phyloP scores from a whole-genome alignment of 1,140 invertebrate species.

The Megalopta genalis region DNA sequence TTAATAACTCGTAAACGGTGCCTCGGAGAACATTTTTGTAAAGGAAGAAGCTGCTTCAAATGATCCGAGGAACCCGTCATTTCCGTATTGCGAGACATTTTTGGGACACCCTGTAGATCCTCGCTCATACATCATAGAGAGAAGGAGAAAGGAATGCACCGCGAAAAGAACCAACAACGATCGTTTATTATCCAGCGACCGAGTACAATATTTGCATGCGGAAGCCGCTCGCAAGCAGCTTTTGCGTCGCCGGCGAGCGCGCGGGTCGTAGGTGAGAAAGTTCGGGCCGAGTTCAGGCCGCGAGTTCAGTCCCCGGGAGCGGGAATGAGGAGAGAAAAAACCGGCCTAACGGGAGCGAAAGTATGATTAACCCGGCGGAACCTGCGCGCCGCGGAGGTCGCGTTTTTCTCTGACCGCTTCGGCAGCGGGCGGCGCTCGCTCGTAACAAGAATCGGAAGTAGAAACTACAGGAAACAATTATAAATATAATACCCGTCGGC shows the following conservation, averaged over 20 bases:
- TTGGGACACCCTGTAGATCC: no score
- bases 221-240: slow-evolving; percentile 22
- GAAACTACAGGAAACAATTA: not conserved
- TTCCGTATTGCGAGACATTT: no score
- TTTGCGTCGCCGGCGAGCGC: not conserved
- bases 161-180: slow-evolving; percentile 30
- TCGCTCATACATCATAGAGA: no score
- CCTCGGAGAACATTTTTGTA: no score
- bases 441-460: not conserved
- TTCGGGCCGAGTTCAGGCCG: no score
- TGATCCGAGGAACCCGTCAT: no score
- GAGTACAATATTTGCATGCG: slow-evolving; percentile 35
- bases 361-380: not conserved
- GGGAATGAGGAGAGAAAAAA: no score
- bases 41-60: no score
- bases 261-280: slow-evolving; percentile 5
- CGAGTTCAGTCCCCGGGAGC: no score
- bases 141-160: slow-evolving; percentile 22
- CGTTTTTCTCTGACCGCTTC: not conserved
- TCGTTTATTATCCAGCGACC: slow-evolving; percentile 49
- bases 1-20: no score
- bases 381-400: not conserved
- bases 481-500: slow-evolving; percentile 23
- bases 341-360: not conserved
- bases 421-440: not conserved